Evolutionary conservation across 2,113 vertebrate genomes (phyloP), one percentile per base, ranked within the genome.

Genomic region (Gallinago paraguaiae): DNA sequence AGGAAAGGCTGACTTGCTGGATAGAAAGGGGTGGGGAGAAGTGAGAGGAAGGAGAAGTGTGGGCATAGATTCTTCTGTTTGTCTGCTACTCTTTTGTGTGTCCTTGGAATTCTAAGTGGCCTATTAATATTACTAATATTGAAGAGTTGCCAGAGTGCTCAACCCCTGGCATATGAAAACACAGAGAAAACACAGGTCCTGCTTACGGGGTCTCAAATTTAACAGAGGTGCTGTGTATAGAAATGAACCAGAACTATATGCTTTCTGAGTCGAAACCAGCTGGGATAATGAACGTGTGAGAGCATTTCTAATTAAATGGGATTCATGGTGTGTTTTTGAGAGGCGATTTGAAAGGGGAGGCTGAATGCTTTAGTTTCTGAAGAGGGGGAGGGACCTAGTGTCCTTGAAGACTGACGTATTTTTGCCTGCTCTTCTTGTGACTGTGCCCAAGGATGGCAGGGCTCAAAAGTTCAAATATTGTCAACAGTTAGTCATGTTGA

Each of bases 301-400:
- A 94, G 82, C 69, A 79, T 94, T 95, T 94, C 86, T 95, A 94
- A 87, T 90, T 92, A 93, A 93, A 87, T 46, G 15, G 86, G 68
- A 86, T 93, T 85, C 63, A 17, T 77, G 67, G 61, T 86, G 78
- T 64, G 76, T 27, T 86, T 94, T 85, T 94, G 82, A 88, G 50
- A 94, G 43, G 9, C 22, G 33, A 70, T 91, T 83, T 86, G 57
- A 87, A 93, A 96, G 23, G n/a, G 24, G 8, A 88, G 27, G 19
- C 13, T 60, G 81, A 91, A 87, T 53, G 33, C 68, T 86, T 72
- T 61, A 54, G 33, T 72, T 94, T 0, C 0, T 82, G 60, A 83
- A 74, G 37, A 70, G 23, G 18, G 17, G 70, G 78, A 86, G 61
- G 54, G 71, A 82, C 25, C 37, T 39, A 48, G 10, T 45, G 33